Evolutionary conservation across 53 echinoderm and acorn worm species (phyloP), one percentile per base, ranked within the genome.

Genomic region (Temnopleurus reevesii): DNA sequence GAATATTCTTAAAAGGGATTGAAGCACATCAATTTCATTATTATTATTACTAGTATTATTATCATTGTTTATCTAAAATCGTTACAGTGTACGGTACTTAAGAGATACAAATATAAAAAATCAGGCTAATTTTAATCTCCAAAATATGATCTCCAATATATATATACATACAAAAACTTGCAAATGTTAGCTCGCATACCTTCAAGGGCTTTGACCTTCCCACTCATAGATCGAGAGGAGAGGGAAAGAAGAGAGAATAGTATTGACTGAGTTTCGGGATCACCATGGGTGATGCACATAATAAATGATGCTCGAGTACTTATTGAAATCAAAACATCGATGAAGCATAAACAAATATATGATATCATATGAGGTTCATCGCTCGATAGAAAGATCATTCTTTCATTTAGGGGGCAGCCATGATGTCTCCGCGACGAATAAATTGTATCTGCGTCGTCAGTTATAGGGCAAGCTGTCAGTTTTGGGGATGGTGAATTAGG

Each of bases 251-350:
- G 1, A 0, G 49, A 15, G 1, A 15, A 49, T 15, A 49, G 1
- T 21, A 21, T 71, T 41, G 71, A 71, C 21, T 71, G 38, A 41
- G 41, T n/a, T 71, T 71, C 9, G 71, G 71, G 21, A 21, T 71
- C 71, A 38, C 71, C 71, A 71, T 41, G 71, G 71, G 71, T 71
- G 41, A 41, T 71, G 71, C 71, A 41, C 71, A 71, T 71, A 71
- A 71, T 71, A 71, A 71, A 71, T 71, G 71, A 71, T 71, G 7
- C 71, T n/a, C 71, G 41, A 41, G 41, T 7, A 71, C 43, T 43
- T 71, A 71, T 71, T 71, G 71, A 41, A 71, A 71, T 71, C 71
- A 71, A 71, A 71, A 71, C 71, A 71, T 71, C 71, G 41, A 71
- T 71, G 23, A 17, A 38, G 71, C 19, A 71, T 71, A 71, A 41